Evolutionary conservation across 2,113 vertebrate species (phyloP), one percentile per base, ranked within the genome.

Genomic region (Anguilla rostrata): DNA sequence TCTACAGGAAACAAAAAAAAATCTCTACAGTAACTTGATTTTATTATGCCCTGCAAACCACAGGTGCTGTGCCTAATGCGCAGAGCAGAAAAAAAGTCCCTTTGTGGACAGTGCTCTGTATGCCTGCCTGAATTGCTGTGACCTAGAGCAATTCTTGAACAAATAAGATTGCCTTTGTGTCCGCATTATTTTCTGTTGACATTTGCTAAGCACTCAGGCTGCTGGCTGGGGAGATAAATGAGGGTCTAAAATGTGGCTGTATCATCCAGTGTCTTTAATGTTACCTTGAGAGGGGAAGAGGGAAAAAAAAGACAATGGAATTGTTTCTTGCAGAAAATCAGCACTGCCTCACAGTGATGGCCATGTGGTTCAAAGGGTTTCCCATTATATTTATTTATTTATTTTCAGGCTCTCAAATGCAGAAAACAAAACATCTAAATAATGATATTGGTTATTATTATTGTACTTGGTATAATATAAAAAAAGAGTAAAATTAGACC

Each of bases 101-200:
- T 87, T 79, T 87, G 78, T 87, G 83, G 78, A 82, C 63, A 81
- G 78, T 85, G 87, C 82, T 82, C 84, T 83, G 85, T 89, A 89
- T 85, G 90, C 89, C 93, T 85, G 90, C 88, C 90, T 95, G 92
- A 93, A 94, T 94, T 93, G 92, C 91, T 71, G 91, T 94, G 94
- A 96, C 95, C 95, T 95, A 90, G 92, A 95, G 95, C 95, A 91
- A 94, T 95, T 96, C 92, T 95, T 94, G 92, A 95, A 95, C 95
- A 95, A 96, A 96, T 95, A 95, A 95, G 94, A 94, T 95, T 95
- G 94, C 94, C 93, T 95, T 94, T 94, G 94, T 94, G 93, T 95
- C 93, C 90, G 93, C 93, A 94, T 96, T 94, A 95, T 95, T 95
- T 95, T 96, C 93, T 95, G 94, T 96, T 96, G 95, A 96, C 95